phyloP scores from a whole-genome alignment of 1,140 invertebrate genomes.

The Carposina sasakii region DNA sequence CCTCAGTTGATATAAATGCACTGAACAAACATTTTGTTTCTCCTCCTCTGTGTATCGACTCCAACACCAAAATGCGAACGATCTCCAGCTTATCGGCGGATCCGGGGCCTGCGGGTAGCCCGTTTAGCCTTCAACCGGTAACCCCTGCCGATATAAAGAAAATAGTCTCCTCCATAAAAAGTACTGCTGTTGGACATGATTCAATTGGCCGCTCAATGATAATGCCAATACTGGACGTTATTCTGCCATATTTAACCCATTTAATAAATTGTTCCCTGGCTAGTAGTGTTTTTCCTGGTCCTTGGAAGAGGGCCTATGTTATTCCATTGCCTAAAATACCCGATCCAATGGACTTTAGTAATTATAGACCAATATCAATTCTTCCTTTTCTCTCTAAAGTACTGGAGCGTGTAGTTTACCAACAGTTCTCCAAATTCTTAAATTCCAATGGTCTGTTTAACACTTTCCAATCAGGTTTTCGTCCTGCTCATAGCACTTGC shows the following conservation, averaged over 20 bases:
- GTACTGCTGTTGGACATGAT: slow-evolving; percentile 4
- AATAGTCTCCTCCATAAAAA: neutral
- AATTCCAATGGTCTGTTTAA: slow-evolving; percentile 14
- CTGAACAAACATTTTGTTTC: no score
- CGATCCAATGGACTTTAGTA: slow-evolving; percentile 11
- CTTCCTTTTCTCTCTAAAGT: slow-evolving; percentile 22
- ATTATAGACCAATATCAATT: slow-evolving; percentile 22
- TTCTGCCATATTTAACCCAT: slow-evolving; percentile 1
- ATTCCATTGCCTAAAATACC: slow-evolving; percentile 16
- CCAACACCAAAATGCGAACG: no score
- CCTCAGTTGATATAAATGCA: no score
- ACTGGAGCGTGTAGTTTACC: slow-evolving; percentile 16
- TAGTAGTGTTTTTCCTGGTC: neutral
- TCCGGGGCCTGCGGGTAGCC: no score
- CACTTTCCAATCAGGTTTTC: neutral
- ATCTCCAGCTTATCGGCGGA: no score
- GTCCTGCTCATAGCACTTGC: slow-evolving; percentile 8
- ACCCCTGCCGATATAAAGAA: no score
- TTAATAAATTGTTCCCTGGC: slow-evolving; percentile 6
- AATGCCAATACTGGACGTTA: neutral
- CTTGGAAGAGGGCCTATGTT: slow-evolving; percentile 21
- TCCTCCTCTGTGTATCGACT: no score
- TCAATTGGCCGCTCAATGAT: slow-evolving; percentile 4
- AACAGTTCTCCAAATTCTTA: slow-evolving; percentile 13
- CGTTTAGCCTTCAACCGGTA: no score